Percentiles rank a stretch among this genome's conserved stretches.
phyloP scores from a whole-genome alignment of 2,113 vertebrate species.

The Oreochromis niloticus region DNA sequence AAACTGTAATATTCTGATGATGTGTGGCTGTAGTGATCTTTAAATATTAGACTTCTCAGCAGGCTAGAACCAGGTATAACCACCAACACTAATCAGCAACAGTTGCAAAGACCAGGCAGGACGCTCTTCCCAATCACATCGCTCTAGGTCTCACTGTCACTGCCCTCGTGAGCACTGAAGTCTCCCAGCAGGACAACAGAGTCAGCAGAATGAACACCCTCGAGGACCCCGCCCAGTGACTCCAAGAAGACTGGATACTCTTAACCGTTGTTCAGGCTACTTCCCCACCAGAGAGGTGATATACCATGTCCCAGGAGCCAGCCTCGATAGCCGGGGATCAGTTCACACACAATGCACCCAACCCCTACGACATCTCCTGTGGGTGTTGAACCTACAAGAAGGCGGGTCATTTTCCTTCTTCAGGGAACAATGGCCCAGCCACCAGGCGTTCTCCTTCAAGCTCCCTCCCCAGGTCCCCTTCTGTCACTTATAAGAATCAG shows the following conservation, averaged over 20 bases:
- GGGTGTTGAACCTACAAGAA: background rate
- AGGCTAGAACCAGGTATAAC: background rate
- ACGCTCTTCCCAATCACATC: background rate
- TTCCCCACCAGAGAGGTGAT: no score
- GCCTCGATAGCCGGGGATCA: background rate
- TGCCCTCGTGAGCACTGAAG: background rate
- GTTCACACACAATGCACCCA: background rate
- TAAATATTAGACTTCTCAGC: background rate
- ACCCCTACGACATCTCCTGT: background rate
- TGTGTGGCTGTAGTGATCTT: background rate
- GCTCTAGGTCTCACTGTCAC: background rate
- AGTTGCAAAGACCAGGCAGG: background rate
- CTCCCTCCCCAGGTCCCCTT: background rate
- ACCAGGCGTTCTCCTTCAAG: background rate
- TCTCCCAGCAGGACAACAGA: background rate
- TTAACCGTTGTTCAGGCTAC: no score
- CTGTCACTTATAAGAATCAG: no score
- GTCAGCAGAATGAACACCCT: background rate
- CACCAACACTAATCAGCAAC: background rate
- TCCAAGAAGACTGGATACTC: no score
- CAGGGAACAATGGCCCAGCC: background rate
- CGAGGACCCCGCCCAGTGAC: background rate
- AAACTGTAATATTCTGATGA: background rate
- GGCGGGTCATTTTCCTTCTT: background rate
- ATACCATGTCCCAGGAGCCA: background rate